phyloP scores from a whole-genome alignment of 2,888 invertebrate genomes.

The Seladonia tumulorum region DNA sequence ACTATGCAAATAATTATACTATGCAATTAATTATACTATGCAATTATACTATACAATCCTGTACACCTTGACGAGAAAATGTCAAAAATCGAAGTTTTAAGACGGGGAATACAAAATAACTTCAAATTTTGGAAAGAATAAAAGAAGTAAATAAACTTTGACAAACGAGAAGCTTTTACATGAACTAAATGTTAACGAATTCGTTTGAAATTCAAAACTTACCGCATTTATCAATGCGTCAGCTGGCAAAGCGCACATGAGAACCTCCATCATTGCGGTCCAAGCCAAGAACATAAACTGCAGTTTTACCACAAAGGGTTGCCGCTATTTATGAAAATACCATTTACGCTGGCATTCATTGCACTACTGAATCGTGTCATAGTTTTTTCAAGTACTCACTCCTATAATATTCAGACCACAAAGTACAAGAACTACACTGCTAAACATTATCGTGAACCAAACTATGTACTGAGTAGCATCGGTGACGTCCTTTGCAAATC shows the following conservation, averaged over 20 bases:
- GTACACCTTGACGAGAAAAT: too few relatives aligned
- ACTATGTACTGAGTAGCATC: neutral
- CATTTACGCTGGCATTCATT: neutral
- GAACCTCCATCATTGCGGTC: neutral
- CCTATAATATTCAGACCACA: constrained; percentile 6
- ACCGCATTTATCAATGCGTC: neutral
- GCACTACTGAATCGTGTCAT: neutral
- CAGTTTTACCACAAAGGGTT: neutral
- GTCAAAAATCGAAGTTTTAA: too few relatives aligned
- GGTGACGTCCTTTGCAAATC: neutral
- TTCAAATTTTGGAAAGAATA: too few relatives aligned
- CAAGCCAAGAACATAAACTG: neutral
- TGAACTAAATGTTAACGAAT: neutral
- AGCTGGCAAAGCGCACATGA: neutral
- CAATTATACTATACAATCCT: too few relatives aligned
- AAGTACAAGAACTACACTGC: neutral
- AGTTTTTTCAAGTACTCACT: neutral
- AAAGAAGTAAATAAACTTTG: neutral
- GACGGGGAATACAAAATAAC: too few relatives aligned
- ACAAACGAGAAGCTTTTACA: neutral
- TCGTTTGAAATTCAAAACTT: neutral
- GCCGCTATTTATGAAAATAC: neutral
- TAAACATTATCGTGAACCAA: neutral
- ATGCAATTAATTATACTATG: too few relatives aligned
- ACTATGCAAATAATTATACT: too few relatives aligned